Conservation (phyloP, 2,888 invertebrate genomes). For the Andrena fulva region DNA sequence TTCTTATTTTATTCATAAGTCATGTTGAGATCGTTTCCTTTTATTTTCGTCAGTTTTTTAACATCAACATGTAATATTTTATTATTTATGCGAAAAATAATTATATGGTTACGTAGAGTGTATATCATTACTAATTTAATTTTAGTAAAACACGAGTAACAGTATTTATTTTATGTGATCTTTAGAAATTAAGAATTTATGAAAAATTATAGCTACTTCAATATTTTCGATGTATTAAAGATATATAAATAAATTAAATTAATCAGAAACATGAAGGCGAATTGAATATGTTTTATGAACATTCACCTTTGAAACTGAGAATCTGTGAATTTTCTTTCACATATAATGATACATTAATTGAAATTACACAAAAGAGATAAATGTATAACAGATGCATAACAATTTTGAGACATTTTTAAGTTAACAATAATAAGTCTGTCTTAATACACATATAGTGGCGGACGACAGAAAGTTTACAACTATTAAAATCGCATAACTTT, state of each 20-base stretch:
- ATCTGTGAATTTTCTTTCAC: background rate
- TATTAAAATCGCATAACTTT: too few species aligned
- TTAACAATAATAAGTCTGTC: too few species aligned
- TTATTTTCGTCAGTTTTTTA: background rate
- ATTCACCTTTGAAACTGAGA: background rate
- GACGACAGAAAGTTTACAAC: too few species aligned
- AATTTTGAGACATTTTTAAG: too few species aligned
- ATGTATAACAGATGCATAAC: too few species aligned
- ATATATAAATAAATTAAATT: background rate
- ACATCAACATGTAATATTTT: slow-evolving; percentile 4
- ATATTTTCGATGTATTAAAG: background rate
- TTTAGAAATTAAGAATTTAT: too few species aligned
- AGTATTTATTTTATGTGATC: background rate
- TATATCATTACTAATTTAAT: background rate
- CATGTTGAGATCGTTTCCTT: background rate
- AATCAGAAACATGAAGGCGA: background rate
- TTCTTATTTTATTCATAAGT: background rate
- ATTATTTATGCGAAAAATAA: slow-evolving; percentile 12
- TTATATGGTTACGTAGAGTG: background rate
- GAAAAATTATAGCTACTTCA: background rate
- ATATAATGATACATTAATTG: background rate
- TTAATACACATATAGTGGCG: too few species aligned
- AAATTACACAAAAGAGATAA: too few species aligned
- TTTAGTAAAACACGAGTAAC: background rate
- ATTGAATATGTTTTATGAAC: background rate